Evolutionary conservation across 2,797 vertebrate genomes (phyloP).

Genomic region (Cuculus canorus): DNA sequence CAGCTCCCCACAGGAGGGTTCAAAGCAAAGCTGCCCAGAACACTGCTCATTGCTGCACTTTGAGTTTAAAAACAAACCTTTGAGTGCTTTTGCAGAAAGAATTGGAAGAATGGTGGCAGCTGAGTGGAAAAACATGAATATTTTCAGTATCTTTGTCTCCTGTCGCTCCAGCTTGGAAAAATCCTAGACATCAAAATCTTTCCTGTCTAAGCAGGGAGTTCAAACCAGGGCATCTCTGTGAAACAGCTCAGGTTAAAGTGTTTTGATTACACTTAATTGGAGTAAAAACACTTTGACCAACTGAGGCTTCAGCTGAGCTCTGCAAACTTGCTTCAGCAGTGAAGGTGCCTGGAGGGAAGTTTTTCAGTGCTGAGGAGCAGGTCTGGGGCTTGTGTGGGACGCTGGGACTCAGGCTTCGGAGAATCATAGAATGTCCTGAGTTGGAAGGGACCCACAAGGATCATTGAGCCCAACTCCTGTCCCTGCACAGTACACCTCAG

Average conservation of each 20-base stretch:
- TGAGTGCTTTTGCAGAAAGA: constrained; percentile 2
- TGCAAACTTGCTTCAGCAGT: neutral
- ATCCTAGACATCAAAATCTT: neutral
- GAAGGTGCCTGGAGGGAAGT: neutral
- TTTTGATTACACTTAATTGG: neutral
- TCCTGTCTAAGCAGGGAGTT: neutral
- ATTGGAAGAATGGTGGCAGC: constrained; percentile 36
- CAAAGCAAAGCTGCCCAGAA: neutral
- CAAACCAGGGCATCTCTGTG: constrained; percentile 1
- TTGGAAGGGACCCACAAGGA: no score
- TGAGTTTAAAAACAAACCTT: neutral
- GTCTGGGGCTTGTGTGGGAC: neutral
- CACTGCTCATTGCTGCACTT: neutral
- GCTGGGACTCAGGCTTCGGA: neutral
- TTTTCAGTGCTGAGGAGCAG: neutral
- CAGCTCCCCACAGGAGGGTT: neutral
- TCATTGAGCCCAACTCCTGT: no score
- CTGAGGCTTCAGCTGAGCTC: neutral
- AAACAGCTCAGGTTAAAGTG: neutral
- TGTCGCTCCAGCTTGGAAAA: neutral
- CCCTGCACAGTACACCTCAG: no score
- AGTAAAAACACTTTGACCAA: neutral
- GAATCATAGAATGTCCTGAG: no score
- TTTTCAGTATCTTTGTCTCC: constrained; percentile 3
- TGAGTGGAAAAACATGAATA: constrained; percentile 25